phyloP scores from a whole-genome alignment of 2,888 invertebrate species.

The Cephus pulcher region DNA sequence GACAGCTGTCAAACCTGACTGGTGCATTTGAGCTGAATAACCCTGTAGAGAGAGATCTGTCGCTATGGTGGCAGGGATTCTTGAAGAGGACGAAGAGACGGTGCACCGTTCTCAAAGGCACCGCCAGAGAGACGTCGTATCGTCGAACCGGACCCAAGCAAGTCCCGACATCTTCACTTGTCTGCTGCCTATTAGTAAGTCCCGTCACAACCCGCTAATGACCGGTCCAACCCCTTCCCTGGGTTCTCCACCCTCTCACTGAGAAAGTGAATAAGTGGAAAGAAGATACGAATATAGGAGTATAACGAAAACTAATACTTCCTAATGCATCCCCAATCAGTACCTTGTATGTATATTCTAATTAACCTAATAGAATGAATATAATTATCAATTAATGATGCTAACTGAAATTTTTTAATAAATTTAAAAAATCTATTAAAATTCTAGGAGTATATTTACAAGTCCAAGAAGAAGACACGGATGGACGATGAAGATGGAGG shows the following conservation, averaged over 20 bases:
- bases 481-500: neutral
- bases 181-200: slow-evolving; percentile 59
- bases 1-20: slow-evolving; percentile 31
- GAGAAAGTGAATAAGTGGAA: neutral
- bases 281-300: neutral
- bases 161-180: slow-evolving; percentile 56
- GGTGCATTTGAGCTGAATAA: neutral
- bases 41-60: slow-evolving; percentile 31
- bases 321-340: neutral
- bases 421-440: neutral
- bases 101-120: slow-evolving; percentile 55
- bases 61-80: slow-evolving; percentile 37
- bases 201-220: slow-evolving; percentile 59
- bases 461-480: neutral
- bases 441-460: neutral
- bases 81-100: slow-evolving; percentile 41
- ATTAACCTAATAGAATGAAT: neutral
- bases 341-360: neutral
- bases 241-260: neutral
- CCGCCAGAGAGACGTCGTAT: slow-evolving; percentile 54
- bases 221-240: slow-evolving; percentile 39
- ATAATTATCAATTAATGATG: neutral
- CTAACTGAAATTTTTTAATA: neutral
- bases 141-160: slow-evolving; percentile 44
- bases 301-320: neutral